phyloP scores from a whole-genome alignment of 2,113 vertebrate genomes.

The Rostratula benghalensis region DNA sequence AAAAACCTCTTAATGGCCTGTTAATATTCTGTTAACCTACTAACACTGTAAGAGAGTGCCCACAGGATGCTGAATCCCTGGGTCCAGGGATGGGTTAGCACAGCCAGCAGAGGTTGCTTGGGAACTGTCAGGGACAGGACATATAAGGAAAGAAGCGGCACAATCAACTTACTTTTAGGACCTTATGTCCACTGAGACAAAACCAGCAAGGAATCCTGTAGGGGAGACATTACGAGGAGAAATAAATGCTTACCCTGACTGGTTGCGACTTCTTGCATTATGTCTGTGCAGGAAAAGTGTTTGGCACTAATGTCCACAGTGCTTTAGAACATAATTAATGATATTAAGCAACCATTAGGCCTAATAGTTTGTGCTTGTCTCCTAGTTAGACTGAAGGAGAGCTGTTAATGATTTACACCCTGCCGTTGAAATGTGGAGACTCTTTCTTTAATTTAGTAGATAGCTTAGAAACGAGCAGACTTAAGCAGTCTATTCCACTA shows the following conservation, averaged over 20 bases:
- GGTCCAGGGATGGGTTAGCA: background rate
- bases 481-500: background rate
- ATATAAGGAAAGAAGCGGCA: background rate
- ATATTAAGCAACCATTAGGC: background rate
- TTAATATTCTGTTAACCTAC: background rate
- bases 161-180: background rate
- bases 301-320: background rate
- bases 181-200: background rate
- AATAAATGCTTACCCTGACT: background rate
- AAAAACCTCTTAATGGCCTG: background rate
- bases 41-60: background rate
- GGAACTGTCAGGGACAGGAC: background rate
- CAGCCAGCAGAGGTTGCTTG: background rate
- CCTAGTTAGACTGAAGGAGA: background rate
- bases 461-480: background rate
- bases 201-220: background rate
- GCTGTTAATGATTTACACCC: background rate
- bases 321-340: background rate
- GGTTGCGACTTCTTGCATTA: background rate
- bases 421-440: background rate
- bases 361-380: background rate
- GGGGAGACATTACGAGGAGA: background rate
- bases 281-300: background rate
- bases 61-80: background rate
- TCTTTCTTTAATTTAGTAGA: background rate